Evolutionary conservation across 2,113 vertebrate species (phyloP).

Genomic region (Alligator mississippiensis): DNA sequence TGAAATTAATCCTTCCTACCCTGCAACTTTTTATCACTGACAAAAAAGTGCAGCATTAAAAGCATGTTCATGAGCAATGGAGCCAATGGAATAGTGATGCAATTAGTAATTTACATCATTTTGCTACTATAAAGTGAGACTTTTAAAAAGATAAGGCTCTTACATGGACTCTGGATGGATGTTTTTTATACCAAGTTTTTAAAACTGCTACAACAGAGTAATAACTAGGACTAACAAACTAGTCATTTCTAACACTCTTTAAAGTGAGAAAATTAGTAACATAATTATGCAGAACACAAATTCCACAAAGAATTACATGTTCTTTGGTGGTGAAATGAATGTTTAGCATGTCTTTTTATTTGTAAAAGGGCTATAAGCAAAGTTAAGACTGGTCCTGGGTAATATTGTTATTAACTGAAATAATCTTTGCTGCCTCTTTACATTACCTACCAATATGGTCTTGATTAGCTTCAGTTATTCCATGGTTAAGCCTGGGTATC

Average conservation of each 20-base stretch:
- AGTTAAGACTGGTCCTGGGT: background rate
- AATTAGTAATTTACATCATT: background rate
- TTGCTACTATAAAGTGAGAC: background rate
- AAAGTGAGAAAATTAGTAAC: background rate
- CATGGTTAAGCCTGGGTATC: background rate
- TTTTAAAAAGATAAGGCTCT: constrained; percentile 1
- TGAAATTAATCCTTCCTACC: background rate
- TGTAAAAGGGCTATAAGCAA: background rate
- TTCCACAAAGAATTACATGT: background rate
- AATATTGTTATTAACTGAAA: background rate
- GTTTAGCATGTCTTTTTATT: background rate
- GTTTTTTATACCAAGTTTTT: background rate
- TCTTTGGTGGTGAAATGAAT: background rate
- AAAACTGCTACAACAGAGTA: background rate
- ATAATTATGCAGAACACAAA: background rate
- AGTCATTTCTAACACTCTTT: background rate
- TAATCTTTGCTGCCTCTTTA: background rate
- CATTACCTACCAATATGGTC: background rate
- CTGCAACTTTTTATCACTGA: background rate
- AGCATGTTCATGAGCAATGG: constrained; percentile 25
- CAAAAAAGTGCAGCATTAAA: background rate
- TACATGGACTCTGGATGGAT: background rate
- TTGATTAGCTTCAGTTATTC: background rate
- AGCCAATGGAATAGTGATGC: constrained; percentile 9
- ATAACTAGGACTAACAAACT: background rate